Evolutionary conservation across 1,140 invertebrate genomes (phyloP).

Genomic region (Cherax quadricarinatus): DNA sequence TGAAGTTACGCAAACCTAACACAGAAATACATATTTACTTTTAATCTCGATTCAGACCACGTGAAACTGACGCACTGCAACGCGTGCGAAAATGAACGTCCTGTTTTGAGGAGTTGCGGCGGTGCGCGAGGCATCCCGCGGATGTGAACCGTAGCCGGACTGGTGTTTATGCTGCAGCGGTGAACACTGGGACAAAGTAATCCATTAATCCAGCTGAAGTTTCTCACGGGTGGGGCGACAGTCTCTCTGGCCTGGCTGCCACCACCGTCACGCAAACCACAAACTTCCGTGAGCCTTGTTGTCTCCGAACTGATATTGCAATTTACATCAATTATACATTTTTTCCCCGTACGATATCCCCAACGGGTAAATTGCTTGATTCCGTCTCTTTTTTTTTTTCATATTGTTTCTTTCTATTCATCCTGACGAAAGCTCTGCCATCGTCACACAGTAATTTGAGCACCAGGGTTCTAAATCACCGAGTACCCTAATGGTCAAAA

Average conservation of each 20-base stretch:
- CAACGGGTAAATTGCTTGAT: conserved; percentile 29
- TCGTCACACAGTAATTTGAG: background rate
- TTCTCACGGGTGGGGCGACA: conserved; percentile 36
- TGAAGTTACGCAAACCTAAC: too few species aligned
- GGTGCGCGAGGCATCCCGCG: background rate
- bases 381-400: background rate
- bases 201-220: conserved; percentile 35
- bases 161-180: background rate
- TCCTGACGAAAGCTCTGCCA: background rate
- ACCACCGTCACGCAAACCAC: conserved; percentile 16
- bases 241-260: background rate
- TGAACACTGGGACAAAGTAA: background rate
- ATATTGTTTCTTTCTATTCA: background rate
- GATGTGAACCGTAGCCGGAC: too few species aligned
- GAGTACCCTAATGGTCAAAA: background rate
- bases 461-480: background rate
- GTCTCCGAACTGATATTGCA: conserved; percentile 45
- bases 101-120: background rate
- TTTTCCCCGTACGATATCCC: conserved; percentile 23
- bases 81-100: too few species aligned
- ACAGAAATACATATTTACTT: too few species aligned
- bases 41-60: too few species aligned
- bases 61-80: too few species aligned
- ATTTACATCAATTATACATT: conserved; percentile 55
- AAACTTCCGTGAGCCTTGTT: conserved; percentile 36